Evolutionary conservation across 1,140 invertebrate genomes (phyloP), one percentile per base, ranked within the genome.

Genomic region (Rhynchophorus ferrugineus): DNA sequence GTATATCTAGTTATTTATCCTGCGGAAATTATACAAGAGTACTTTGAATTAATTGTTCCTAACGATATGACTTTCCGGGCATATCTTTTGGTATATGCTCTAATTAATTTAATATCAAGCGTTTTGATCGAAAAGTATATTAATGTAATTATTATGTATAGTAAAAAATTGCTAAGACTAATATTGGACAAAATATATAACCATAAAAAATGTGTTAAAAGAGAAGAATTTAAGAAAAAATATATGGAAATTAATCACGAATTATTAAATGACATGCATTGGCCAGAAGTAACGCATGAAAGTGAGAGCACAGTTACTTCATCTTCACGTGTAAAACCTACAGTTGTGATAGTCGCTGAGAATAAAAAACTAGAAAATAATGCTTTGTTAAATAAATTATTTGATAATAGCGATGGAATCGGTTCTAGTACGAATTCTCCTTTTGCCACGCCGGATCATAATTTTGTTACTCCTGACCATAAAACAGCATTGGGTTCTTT

Each of bases 1-100:
- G 54, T 79, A 0, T 89, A 89, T 60, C 76, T 93, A 18, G 79
- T 85, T 0, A 34, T 90, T 0, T 75, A 75, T 49, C 89, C 89
- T 0, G 75, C 78, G 1, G 38, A 75, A 2, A 84, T 80, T 77
- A 49, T 89, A 1, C 63, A 75, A 0, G 54, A 69, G 1, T 69
- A 77, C 29, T 73, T 91, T 3, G 74, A 89, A 63, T 61, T 91
- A 0, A 68, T 76, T 41, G 65, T 89, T 59, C 87, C 88, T 0
- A 78, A 80, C 3, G 71, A 74, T 43, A 73, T 73, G 24, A 63
- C 77, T 0, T 85, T 87, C 71, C 75, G 80, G 7, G 69, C 80
- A 13, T 69, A 79, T 11, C 69, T 89, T 6, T 44, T 89, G 3
- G 67, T 69, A 0, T 65, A 87, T 20, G 82, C 78, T 1, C 54